Percentiles rank a stretch among this genome's conserved stretches.
Evolutionary conservation across 2,113 vertebrate species (phyloP).

Genomic region (Astur gentilis): DNA sequence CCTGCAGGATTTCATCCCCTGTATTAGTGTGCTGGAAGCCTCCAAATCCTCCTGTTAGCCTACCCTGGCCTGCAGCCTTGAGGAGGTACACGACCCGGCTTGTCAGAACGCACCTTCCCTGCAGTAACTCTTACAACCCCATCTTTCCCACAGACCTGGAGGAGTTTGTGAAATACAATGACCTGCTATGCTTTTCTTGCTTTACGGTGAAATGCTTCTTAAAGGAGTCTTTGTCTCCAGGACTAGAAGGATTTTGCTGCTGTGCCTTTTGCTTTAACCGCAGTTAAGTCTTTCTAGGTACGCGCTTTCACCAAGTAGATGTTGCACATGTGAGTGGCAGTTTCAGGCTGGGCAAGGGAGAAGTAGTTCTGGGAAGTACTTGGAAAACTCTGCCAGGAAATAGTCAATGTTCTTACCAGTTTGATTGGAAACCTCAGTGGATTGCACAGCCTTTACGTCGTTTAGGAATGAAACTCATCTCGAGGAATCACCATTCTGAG

Average conservation of each 20-base stretch:
- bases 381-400: not conserved
- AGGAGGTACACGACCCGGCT: rapidly evolving
- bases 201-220: rapidly evolving
- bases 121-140: rapidly evolving
- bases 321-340: rapidly evolving
- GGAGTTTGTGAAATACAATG: rapidly evolving
- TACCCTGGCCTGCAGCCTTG: not conserved
- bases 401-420: rapidly evolving
- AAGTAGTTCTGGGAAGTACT: not conserved
- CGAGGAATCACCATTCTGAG: not conserved
- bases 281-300: rapidly evolving
- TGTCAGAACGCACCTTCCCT: not conserved
- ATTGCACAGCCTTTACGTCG: not conserved
- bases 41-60: not conserved
- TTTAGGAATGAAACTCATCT: not conserved
- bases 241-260: not conserved
- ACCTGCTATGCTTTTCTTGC: not conserved
- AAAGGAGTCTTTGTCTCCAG: not conserved
- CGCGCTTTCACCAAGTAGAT: rapidly evolving
- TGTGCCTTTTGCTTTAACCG: not conserved
- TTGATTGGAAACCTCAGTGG: not conserved
- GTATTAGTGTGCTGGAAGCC: rapidly evolving
- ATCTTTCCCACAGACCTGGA: rapidly evolving
- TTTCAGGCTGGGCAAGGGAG: not conserved
- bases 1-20: not conserved